A percentile compares a stretch with the other conserved stretches of the same genome.
Evolutionary conservation across 2,113 vertebrate species (phyloP).

Genomic region (Thermophis baileyi): DNA sequence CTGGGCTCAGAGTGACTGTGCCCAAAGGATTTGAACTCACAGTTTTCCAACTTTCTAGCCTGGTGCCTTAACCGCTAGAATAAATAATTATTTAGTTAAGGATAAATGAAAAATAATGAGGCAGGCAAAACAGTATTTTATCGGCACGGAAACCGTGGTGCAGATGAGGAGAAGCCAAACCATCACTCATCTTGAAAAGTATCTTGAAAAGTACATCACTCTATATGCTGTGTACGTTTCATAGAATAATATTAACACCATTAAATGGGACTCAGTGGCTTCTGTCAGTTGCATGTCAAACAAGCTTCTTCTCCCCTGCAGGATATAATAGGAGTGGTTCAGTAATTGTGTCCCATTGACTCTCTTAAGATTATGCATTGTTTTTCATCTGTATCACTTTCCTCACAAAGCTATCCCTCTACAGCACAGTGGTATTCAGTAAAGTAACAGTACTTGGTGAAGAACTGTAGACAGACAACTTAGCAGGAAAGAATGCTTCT

Average conservation of each 20-base stretch:
- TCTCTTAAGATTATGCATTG: slow-evolving; percentile 26
- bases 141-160: not conserved
- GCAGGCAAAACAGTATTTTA: not conserved
- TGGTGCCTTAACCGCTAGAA: not conserved
- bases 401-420: not conserved
- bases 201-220: not conserved
- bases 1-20: not conserved
- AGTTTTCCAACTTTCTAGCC: not conserved
- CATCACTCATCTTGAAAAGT: not conserved
- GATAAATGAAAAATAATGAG: slow-evolving; percentile 20
- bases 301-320: slow-evolving; percentile 1
- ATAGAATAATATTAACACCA: not conserved
- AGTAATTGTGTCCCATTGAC: slow-evolving; percentile 13
- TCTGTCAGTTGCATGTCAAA: slow-evolving; percentile 17
- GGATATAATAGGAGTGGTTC: slow-evolving; percentile 24
- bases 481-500: not conserved
- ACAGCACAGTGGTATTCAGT: not conserved
- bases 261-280: not conserved
- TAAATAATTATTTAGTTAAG: not conserved
- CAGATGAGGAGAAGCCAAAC: not conserved
- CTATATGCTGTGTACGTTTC: not conserved
- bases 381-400: not conserved
- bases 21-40: not conserved
- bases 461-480: not conserved
- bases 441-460: not conserved